Base-by-base conservation (phyloP, 64 coral and sea anemone species). In the Acropora tenuis region DNA sequence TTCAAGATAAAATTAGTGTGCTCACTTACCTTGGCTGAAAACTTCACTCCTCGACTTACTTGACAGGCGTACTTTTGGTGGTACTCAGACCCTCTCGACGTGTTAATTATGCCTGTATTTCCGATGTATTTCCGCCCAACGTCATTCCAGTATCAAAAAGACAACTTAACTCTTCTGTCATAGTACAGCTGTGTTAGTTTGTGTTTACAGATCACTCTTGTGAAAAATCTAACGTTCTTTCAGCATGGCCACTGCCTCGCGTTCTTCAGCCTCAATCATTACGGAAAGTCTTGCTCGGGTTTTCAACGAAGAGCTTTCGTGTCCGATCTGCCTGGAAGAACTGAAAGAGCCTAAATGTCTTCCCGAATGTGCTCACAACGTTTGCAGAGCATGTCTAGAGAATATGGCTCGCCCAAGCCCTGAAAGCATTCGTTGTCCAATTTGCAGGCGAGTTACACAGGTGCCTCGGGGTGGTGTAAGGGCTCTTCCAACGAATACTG, bases 381-480 rank as follows among this genome's bases (percentile, higher is more conserved):
- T 97, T 3, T 97, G 95, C 53, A 94, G 91, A 69, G 88, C 45
- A 41, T 97, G 95, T 48, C 88, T 97, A 12, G 95, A 97, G 13
- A 88, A 94, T 13, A 94, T 97, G 92, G 68, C 72, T 6, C 44
- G 79, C 3, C 2, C 43, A 45, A 77, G 58, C 45, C 84, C 17
- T 17, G 89, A 76, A 84, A 84, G 88, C 48, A 91, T 97, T 60
- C 66, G 60, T 13, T 97, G 95, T 73, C 95, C 95, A 41, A 94
- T 88, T 43, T 97, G 95, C 48, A 69, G 95, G 47, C 49, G 78
- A 48, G 57, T 78, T 60, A 90, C 89, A 7, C 84, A 43, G 11
- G 53, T 97, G 45, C 92, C 92, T 48, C 72, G 87, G 10, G 92
- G 92, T 8, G 95, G 92, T 10, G 84, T 97, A 45, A 80, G 68